These are phyloP conservation scores for Hiodon alosoides DNA, from an alignment of 2,113 vertebrate genomes.

Conservation along the genomic window DNA sequence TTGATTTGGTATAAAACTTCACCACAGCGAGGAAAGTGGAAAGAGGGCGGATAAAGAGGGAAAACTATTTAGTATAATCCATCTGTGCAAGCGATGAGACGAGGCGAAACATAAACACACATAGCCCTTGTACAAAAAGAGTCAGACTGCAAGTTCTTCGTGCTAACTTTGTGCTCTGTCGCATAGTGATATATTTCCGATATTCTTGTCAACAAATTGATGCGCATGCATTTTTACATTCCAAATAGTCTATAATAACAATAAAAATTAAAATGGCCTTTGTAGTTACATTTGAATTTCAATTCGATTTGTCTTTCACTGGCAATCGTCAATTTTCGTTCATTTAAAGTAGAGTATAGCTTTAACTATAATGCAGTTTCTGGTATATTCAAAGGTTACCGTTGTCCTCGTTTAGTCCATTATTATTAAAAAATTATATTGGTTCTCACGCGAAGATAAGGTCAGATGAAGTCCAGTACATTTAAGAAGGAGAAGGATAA, in stretches of 20 bases:
- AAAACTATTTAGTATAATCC: slow-evolving; percentile 43
- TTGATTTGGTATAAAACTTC: slow-evolving; percentile 38
- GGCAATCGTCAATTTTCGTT: no score
- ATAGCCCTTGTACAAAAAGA: neutral
- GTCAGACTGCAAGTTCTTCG: neutral
- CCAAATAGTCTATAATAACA: no score
- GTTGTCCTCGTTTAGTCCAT: neutral
- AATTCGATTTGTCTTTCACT: no score
- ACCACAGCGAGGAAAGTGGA: slow-evolving; percentile 24
- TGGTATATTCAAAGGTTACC: neutral
- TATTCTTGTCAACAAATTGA: no score
- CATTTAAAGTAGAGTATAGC: no score
- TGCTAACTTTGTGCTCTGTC: no score
- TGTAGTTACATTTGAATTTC: no score
- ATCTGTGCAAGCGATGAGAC: slow-evolving; percentile 7
- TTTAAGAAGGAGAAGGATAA: no score
- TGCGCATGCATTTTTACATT: no score
- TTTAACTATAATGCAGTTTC: neutral
- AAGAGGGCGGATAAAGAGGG: slow-evolving; percentile 27
- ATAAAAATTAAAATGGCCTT: no score
- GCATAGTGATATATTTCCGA: no score
- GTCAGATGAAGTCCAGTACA: neutral
- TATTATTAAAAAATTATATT: neutral
- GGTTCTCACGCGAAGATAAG: neutral
- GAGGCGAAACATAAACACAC: neutral